phyloP scores from a whole-genome alignment of 2,113 vertebrate genomes.

The Pionites leucogaster region DNA sequence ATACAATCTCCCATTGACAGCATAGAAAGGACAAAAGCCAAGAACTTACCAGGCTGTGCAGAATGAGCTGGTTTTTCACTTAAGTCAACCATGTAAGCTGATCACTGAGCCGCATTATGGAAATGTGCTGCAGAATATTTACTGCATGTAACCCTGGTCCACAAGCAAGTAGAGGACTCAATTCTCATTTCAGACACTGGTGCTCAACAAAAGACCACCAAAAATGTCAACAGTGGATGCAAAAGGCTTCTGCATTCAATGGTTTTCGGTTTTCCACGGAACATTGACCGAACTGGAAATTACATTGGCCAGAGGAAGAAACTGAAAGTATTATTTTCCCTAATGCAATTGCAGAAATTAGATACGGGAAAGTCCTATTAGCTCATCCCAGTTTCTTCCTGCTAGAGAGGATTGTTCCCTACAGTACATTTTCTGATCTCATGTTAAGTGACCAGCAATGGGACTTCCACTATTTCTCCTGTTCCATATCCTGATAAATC shows the following conservation, averaged over 20 bases:
- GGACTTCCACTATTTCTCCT: not conserved
- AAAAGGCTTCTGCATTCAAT: not conserved
- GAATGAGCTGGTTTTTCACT: not conserved
- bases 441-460: not conserved
- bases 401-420: not conserved
- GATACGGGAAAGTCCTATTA: conserved; percentile 43
- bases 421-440: not conserved
- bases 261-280: not conserved
- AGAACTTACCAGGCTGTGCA: not conserved
- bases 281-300: not conserved
- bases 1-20: not conserved
- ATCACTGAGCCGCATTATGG: not conserved
- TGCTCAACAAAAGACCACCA: not conserved
- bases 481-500: not conserved
- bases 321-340: conserved; percentile 1
- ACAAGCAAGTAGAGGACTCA: not conserved
- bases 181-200: not conserved
- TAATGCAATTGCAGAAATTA: conserved; percentile 13
- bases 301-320: not conserved
- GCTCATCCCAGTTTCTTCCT: conserved; percentile 4
- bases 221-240: not conserved
- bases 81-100: not conserved
- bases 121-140: not conserved
- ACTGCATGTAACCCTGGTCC: not conserved
- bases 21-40: not conserved